Conservation (phyloP, 2,113 vertebrate species). For the Rhabdomys dilectus region DNA sequence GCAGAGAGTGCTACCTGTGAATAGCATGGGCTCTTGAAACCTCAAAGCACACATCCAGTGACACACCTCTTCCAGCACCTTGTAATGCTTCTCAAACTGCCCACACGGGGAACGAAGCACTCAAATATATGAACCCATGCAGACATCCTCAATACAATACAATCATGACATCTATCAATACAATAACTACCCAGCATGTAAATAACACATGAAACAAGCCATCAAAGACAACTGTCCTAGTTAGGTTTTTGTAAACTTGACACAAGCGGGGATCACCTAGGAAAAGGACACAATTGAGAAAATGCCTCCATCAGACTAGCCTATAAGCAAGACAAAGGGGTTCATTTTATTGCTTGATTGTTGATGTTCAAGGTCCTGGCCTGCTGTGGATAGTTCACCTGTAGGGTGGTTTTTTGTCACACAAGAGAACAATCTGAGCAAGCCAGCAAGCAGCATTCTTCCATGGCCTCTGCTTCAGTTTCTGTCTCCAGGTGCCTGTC, state of each 20-base stretch:
- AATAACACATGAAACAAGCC: background rate
- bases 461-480: background rate
- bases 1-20: background rate
- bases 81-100: background rate
- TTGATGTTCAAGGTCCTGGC: background rate
- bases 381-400: background rate
- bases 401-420: background rate
- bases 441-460: background rate
- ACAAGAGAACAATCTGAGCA: background rate
- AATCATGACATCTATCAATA: background rate
- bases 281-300: background rate
- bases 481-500: background rate
- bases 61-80: background rate
- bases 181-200: background rate
- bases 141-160: background rate
- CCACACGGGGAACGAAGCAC: background rate
- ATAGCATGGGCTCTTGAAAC: background rate
- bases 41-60: background rate
- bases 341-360: background rate
- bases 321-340: background rate
- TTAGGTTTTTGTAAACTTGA: background rate
- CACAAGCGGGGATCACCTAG: background rate
- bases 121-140: background rate
- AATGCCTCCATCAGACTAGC: background rate
- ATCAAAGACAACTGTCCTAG: background rate